Conservation (phyloP, 2,113 vertebrate genomes). For the Phyllostomus discolor region DNA sequence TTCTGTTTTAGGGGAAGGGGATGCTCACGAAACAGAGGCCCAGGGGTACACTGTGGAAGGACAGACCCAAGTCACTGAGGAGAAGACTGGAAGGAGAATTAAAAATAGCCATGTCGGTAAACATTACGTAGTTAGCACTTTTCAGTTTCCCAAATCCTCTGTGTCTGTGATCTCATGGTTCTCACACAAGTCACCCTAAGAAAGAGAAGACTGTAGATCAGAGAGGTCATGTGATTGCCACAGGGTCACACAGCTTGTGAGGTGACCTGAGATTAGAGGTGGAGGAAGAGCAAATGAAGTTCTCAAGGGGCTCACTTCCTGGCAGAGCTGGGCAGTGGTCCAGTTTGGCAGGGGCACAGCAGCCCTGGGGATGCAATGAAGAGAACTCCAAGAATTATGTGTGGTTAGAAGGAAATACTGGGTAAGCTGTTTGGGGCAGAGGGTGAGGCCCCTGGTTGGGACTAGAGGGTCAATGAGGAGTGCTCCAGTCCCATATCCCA, state of each 20-base stretch:
- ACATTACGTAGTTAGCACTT: neutral
- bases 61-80: neutral
- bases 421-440: neutral
- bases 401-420: neutral
- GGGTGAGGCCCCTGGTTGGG: neutral
- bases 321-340: neutral
- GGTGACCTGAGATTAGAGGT: neutral
- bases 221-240: neutral
- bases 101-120: neutral
- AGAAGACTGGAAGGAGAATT: neutral
- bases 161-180: neutral
- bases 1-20: neutral
- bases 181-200: neutral
- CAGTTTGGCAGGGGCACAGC: neutral
- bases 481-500: neutral
- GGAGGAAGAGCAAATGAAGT: neutral
- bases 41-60: neutral
- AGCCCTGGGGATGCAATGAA: neutral
- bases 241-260: neutral
- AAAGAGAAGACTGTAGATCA: neutral
- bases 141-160: neutral
- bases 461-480: neutral
- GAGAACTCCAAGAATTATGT: neutral
- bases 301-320: neutral
- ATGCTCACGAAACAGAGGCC: neutral